These are phyloP conservation scores for Aromia moschata DNA, from an alignment of 2,888 invertebrate species.

Conservation along the genomic window DNA sequence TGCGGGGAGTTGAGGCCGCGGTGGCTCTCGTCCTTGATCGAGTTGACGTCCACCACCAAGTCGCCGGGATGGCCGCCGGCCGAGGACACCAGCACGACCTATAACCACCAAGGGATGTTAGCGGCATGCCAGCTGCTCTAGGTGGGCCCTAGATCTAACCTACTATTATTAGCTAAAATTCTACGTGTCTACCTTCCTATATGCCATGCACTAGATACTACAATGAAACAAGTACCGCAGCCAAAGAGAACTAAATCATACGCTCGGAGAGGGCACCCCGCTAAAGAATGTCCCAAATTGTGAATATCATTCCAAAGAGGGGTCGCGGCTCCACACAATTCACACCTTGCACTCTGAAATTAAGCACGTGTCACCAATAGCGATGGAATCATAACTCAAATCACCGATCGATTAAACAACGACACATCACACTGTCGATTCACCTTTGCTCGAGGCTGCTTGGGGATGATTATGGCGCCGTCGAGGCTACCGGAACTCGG, in stretches of 20 bases:
- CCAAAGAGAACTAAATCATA: conserved; percentile 4
- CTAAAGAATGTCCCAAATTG: conserved; percentile 46
- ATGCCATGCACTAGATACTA: conserved; percentile 37
- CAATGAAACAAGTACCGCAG: neutral
- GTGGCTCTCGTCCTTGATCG: conserved; percentile 69
- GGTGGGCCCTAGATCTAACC: conserved; percentile 51
- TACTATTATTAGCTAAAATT: conserved; percentile 39
- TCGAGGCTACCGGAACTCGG: conserved; percentile 63
- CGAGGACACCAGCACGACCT: conserved; percentile 65
- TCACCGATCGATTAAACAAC: conserved; percentile 26
- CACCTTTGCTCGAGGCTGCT: conserved; percentile 69
- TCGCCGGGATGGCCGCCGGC: conserved; percentile 59
- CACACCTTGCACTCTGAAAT: conserved; percentile 30
- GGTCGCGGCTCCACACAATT: conserved; percentile 27
- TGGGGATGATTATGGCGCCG: conserved; percentile 69
- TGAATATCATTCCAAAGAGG: conserved; percentile 46
- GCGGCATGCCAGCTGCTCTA: conserved; percentile 46
- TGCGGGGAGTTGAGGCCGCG: conserved; percentile 72
- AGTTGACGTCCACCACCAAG: conserved; percentile 66
- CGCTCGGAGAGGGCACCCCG: conserved; percentile 22
- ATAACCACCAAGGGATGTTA: conserved; percentile 54
- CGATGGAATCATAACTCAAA: conserved; percentile 26
- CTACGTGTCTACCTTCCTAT: conserved; percentile 2
- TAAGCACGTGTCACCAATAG: conserved; percentile 36
- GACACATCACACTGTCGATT: conserved; percentile 50